Percentiles rank a stretch among this genome's conserved stretches.
Evolutionary conservation across 2,797 vertebrate species (phyloP).

Genomic region (Spinibarbus caldwelli): DNA sequence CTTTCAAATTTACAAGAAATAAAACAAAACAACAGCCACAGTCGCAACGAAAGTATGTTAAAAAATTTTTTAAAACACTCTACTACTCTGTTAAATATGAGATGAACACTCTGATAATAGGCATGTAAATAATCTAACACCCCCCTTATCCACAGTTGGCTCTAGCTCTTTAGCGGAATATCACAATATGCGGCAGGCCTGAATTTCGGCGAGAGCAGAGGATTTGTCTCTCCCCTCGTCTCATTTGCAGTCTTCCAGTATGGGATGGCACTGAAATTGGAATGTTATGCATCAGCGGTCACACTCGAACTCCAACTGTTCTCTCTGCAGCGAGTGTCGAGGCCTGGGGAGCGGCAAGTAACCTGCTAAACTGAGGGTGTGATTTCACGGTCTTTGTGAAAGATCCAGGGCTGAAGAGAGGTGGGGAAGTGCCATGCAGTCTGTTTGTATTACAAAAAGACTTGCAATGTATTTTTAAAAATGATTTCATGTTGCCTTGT

Average conservation of each 20-base stretch:
- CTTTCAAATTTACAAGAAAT: background rate
- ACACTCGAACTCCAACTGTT: slow-evolving; percentile 58
- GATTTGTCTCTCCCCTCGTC: slow-evolving; percentile 61
- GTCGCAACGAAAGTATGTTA: background rate
- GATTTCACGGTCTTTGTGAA: slow-evolving; percentile 54
- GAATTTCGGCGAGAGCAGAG: slow-evolving; percentile 1
- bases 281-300: slow-evolving; percentile 64
- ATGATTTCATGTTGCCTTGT: background rate
- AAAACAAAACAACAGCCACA: background rate
- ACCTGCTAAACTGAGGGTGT: slow-evolving; percentile 65
- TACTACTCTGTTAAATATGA: background rate
- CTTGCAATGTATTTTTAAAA: background rate
- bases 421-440: background rate
- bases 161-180: slow-evolving; percentile 14
- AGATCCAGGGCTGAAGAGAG: slow-evolving; percentile 43
- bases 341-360: slow-evolving; percentile 46
- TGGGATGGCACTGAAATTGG: slow-evolving; percentile 58
- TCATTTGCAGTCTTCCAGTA: slow-evolving; percentile 59
- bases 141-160: slow-evolving; percentile 8
- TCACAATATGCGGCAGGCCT: slow-evolving; percentile 20
- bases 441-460: slow-evolving; percentile 5
- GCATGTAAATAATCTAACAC: background rate
- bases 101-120: slow-evolving; percentile 10
- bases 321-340: slow-evolving; percentile 38
- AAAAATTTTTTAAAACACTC: background rate